Evolutionary conservation across 2,113 vertebrate species (phyloP).

Genomic region (Phrynosoma platyrhinos): DNA sequence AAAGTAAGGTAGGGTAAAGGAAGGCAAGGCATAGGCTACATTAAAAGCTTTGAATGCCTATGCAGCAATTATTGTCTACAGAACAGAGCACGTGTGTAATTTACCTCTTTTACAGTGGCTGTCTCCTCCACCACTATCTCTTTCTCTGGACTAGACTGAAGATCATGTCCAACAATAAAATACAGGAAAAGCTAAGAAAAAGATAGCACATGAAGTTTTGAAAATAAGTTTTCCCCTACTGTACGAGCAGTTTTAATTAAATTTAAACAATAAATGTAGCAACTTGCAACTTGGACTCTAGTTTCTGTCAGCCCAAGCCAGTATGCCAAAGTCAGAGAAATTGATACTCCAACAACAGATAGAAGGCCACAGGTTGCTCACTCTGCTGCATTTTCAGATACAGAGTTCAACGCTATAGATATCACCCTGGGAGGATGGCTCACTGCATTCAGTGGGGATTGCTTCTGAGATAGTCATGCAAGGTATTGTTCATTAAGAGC

Average conservation of each 20-base stretch:
- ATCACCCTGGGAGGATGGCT: neutral
- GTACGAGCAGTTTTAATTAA: neutral
- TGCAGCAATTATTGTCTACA: neutral
- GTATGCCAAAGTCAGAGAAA: neutral
- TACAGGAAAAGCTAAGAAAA: conserved; percentile 87
- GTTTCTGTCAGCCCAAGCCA: neutral
- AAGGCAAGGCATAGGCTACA: too few relatives aligned
- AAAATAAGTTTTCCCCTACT: neutral
- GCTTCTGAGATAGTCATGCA: neutral
- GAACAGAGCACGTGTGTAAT: neutral
- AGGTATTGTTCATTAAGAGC: neutral
- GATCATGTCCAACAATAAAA: conserved; percentile 80
- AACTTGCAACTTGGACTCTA: neutral
- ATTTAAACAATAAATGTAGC: neutral
- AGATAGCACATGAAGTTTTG: neutral
- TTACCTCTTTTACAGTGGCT: conserved; percentile 85
- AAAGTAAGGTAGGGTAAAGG: too few relatives aligned
- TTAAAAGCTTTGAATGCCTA: neutral
- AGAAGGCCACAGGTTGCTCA: neutral
- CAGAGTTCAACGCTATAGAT: neutral
- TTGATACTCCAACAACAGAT: neutral
- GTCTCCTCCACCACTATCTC: conserved; percentile 88
- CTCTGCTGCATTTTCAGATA: neutral
- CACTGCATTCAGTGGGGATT: neutral
- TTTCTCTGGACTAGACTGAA: conserved; percentile 81